phyloP scores from a whole-genome alignment of 1,140 invertebrate species.

The Philopotamus ludificatus region DNA sequence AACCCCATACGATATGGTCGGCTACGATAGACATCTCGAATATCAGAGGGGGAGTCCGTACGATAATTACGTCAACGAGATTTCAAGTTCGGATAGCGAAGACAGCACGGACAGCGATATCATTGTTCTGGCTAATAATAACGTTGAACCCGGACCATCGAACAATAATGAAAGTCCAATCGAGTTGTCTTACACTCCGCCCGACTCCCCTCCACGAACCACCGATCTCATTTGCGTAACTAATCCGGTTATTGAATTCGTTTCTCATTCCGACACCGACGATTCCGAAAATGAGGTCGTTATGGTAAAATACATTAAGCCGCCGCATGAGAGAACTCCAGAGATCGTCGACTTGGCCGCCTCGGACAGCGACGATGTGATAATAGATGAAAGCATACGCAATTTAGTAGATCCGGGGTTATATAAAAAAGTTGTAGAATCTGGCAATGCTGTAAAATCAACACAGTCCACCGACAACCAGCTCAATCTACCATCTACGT shows the following conservation, averaged over 20 bases:
- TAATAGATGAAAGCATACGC: constrained; percentile 55
- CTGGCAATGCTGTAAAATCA: not conserved
- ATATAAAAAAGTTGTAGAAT: constrained; percentile 22
- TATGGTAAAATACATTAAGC: constrained; percentile 56
- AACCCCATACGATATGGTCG: constrained; percentile 80
- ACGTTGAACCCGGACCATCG: constrained; percentile 44
- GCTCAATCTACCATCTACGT: constrained; percentile 26
- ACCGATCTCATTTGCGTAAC: constrained; percentile 16
- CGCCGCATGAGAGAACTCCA: constrained; percentile 59
- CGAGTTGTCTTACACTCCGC: constrained; percentile 41
- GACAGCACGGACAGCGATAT: constrained; percentile 52
- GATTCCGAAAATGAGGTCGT: constrained; percentile 53
- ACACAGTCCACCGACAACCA: not conserved
- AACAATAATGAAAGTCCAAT: constrained; percentile 29
- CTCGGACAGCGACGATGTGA: constrained; percentile 60
- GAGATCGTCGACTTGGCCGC: constrained; percentile 58
- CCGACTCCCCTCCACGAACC: constrained; percentile 6
- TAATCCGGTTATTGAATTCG: constrained; percentile 50
- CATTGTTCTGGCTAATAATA: constrained; percentile 46
- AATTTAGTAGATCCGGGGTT: constrained; percentile 16
- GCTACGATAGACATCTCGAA: constrained; percentile 65
- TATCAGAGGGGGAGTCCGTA: constrained; percentile 49
- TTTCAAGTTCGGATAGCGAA: constrained; percentile 51
- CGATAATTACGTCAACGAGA: constrained; percentile 44
- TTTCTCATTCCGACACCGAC: constrained; percentile 53